Percentiles rank a stretch among this genome's conserved stretches.
These are phyloP conservation scores for Paedocypris micromegethes DNA, from an alignment of 2,797 vertebrate species.

Conservation along the genomic window DNA sequence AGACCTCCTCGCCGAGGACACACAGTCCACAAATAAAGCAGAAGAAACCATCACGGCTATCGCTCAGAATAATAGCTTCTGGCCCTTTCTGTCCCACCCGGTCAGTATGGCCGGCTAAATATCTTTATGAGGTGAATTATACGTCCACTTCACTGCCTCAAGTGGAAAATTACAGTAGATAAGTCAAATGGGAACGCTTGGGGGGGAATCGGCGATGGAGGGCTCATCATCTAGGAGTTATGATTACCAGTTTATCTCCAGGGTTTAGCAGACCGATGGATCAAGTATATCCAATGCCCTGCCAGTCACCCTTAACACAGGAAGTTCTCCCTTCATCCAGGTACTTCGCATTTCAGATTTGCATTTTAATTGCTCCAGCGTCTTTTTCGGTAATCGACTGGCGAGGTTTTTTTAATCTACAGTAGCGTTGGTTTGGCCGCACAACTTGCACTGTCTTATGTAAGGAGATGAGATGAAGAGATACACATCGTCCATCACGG, in stretches of 20 bases:
- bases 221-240: constrained; percentile 51
- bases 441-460: no score
- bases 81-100: constrained; percentile 8
- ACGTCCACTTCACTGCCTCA: constrained; percentile 50
- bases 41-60: constrained; percentile 27
- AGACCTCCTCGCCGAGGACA: constrained; percentile 7
- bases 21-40: constrained; percentile 24
- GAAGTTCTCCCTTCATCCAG: background rate
- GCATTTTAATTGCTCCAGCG: no score
- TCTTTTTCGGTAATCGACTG: no score
- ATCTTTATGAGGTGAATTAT: constrained; percentile 49
- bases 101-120: constrained; percentile 35
- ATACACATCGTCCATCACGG: no score
- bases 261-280: constrained; percentile 36
- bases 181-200: constrained; percentile 50
- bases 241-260: constrained; percentile 44
- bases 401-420: no score
- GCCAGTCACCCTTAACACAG: constrained; percentile 34
- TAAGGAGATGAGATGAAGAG: no score
- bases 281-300: constrained; percentile 28
- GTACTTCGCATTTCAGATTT: no score
- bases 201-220: constrained; percentile 24
- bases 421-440: no score
- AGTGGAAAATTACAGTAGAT: constrained; percentile 52
- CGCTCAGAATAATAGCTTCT: constrained; percentile 22